phyloP scores from a whole-genome alignment of 2,888 invertebrate species.

The Lasioglossum morio region DNA sequence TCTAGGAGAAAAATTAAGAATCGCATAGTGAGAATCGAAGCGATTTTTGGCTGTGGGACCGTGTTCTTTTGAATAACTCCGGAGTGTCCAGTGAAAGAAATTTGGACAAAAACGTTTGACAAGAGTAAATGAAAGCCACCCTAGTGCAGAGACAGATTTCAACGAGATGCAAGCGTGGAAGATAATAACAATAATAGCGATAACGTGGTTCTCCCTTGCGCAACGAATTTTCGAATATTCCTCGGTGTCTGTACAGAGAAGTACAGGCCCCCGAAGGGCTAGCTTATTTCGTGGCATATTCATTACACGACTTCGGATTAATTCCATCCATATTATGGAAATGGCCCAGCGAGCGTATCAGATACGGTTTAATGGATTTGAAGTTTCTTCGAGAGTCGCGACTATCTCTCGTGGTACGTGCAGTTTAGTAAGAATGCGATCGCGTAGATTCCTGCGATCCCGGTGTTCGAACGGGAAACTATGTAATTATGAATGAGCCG shows the following conservation, averaged over 20 bases:
- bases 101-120: too few relatives aligned
- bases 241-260: not conserved
- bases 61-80: too few relatives aligned
- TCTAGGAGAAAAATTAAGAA: too few relatives aligned
- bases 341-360: not conserved
- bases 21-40: too few relatives aligned
- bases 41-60: too few relatives aligned
- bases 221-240: not conserved
- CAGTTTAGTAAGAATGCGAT: not conserved
- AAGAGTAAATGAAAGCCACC: too few relatives aligned
- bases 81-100: too few relatives aligned
- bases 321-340: not conserved
- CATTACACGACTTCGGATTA: slow-evolving; percentile 1
- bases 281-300: not conserved
- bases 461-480: not conserved
- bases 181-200: not conserved
- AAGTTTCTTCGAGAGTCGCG: not conserved
- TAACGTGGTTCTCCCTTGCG: not conserved
- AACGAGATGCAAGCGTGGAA: not conserved
- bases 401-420: not conserved
- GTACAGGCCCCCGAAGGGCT: not conserved
- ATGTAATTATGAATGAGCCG: not conserved
- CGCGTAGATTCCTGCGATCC: not conserved
- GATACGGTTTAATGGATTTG: not conserved
- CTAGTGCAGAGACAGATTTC: too few relatives aligned